Evolutionary conservation across 2,888 invertebrate genomes (phyloP).

Genomic region (Aricia artaxerxes): DNA sequence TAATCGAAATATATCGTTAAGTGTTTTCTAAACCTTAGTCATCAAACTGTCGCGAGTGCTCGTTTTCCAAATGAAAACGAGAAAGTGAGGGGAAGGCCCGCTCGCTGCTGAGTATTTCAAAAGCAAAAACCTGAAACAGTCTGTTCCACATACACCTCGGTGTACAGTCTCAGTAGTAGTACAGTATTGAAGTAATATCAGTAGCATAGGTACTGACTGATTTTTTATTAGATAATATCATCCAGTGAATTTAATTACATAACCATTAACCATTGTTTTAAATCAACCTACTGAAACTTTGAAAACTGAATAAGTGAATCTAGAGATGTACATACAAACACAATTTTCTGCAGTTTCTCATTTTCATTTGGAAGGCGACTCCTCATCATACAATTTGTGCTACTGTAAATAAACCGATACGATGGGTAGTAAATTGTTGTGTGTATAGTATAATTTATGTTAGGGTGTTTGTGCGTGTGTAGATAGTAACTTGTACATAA

Average conservation of each 20-base stretch:
- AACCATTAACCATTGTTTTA: background rate
- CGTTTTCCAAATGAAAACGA: slow-evolving; percentile 7
- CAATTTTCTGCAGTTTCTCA: background rate
- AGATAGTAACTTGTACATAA: slow-evolving; percentile 66
- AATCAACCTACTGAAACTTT: background rate
- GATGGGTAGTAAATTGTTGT: slow-evolving; percentile 68
- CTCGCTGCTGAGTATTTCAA: background rate
- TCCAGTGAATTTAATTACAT: background rate
- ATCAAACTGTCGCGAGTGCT: background rate
- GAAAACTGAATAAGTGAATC: background rate
- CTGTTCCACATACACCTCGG: background rate
- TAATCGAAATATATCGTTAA: slow-evolving; percentile 38
- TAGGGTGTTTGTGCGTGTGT: slow-evolving; percentile 77
- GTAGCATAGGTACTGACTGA: background rate
- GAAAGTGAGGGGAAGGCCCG: background rate
- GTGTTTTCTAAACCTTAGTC: slow-evolving; percentile 27
- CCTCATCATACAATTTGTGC: slow-evolving; percentile 35
- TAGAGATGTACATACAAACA: background rate
- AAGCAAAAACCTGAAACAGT: background rate
- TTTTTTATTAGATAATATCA: background rate
- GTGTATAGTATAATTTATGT: slow-evolving; percentile 72
- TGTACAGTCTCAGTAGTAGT: background rate
- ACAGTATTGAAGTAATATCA: background rate
- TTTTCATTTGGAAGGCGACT: slow-evolving; percentile 14
- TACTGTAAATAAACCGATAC: slow-evolving; percentile 68